Evolutionary conservation across 2,888 invertebrate genomes (phyloP).

Genomic region (Chelonus formosanus): DNA sequence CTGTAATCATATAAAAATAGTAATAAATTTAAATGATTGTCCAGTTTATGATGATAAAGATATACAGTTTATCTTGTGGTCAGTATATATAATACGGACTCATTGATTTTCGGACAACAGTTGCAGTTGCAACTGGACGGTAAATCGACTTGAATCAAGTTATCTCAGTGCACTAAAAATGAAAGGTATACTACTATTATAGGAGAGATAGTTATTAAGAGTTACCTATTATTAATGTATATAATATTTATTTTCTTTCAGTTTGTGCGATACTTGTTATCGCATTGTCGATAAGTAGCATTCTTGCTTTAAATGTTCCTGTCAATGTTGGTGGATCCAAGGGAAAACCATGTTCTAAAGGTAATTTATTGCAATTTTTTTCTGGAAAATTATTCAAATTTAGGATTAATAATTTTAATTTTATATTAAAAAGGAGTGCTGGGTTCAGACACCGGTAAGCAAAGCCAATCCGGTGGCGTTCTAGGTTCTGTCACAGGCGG

Average conservation of each 20-base stretch:
- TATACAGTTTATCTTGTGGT: neutral
- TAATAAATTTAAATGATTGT: slow-evolving; percentile 34
- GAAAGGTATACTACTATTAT: slow-evolving; percentile 9
- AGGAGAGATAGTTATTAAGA: neutral
- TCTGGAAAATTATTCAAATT: neutral
- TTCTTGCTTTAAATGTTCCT: neutral
- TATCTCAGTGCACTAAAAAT: neutral
- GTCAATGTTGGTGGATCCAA: too few species aligned
- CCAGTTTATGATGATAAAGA: slow-evolving; percentile 10
- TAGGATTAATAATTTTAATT: too few species aligned
- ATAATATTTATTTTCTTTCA: slow-evolving; percentile 26
- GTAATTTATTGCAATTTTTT: neutral
- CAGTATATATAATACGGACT: slow-evolving; percentile 9
- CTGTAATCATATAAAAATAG: slow-evolving; percentile 34
- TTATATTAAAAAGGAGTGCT: too few species aligned
- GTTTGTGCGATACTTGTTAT: slow-evolving; percentile 23
- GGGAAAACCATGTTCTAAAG: too few species aligned
- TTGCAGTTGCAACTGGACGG: neutral
- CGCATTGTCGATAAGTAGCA: slow-evolving; percentile 27
- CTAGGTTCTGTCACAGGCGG: too few species aligned
- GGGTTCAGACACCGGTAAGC: too few species aligned
- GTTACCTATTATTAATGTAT: neutral
- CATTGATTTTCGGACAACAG: slow-evolving; percentile 15
- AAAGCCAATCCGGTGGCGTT: too few species aligned
- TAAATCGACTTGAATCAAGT: neutral